Evolutionary conservation across 2,888 invertebrate genomes (phyloP), one percentile per base, ranked within the genome.

Genomic region (Apotomis capreana): DNA sequence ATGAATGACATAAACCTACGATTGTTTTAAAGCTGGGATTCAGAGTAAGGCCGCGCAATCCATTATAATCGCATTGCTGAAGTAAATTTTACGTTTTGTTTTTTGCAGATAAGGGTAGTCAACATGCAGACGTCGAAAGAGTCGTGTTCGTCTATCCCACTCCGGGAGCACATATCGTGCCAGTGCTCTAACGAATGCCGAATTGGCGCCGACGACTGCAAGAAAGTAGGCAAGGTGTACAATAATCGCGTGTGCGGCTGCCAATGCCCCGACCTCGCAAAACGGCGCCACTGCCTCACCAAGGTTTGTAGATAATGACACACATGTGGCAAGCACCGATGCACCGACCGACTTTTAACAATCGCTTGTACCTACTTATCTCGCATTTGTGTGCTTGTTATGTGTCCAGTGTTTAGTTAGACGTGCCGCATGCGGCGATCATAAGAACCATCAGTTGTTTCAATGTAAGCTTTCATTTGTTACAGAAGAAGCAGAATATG

Each of bases 171-270:
- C 80, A 80, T 87, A 68, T 82, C 81, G 52, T 93, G 92, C 79
- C 87, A 87, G 0, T 93, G 92, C 82, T 26, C 26, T 26, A 26
- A 26, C 26, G 26, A 0, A 2, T 91, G 92, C 76, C 79, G 83
- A 9, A 79, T 82, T 9, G 77, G 83, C 3, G 80, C 85, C 0
- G 84, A 81, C 49, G 83, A 85, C 71, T 93, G 92, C 79, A 80
- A 79, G 10, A 78, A 86, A 9, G n/a, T 8, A 0, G 55, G 55
- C 87, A 88, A 69, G 77, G 85, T 91, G 76, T 90, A 84, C 84
- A 91, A 90, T 77, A 88, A 90, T 84, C 92, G 92, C 92, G 92
- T 92, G 92, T 93, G 92, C 86, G 79, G 88, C 86, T 92, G 92
- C 81, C 90, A 90, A 83, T 93, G 93, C 83, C 89, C 92, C 79